phyloP scores from a whole-genome alignment of 2,113 vertebrate genomes.

The Silurus glanis region DNA sequence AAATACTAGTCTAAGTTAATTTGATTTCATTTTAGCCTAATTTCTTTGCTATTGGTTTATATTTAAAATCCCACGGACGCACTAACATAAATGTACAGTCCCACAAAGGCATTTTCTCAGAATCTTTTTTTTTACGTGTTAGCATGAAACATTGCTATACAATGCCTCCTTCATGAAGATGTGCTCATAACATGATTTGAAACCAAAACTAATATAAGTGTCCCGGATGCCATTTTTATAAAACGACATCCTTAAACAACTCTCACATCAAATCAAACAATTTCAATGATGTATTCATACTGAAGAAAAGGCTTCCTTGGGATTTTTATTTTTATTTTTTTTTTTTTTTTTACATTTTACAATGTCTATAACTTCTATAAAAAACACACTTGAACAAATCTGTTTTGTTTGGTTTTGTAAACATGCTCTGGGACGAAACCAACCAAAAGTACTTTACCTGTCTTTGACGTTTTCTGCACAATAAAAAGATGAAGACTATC shows the following conservation, averaged over 20 bases:
- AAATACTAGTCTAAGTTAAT: neutral
- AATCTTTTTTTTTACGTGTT: neutral
- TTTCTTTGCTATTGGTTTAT: neutral
- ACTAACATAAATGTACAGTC: neutral
- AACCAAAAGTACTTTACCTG: conserved; percentile 63
- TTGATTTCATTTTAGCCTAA: too few relatives aligned
- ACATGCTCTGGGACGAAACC: neutral
- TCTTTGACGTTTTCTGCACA: conserved; percentile 75
- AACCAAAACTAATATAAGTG: neutral
- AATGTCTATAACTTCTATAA: too few relatives aligned
- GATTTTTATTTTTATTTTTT: too few relatives aligned
- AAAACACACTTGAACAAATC: neutral
- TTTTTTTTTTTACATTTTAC: too few relatives aligned
- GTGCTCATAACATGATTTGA: neutral
- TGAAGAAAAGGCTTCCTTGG: neutral
- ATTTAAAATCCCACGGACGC: neutral
- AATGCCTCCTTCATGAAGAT: neutral
- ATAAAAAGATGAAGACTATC: conserved; percentile 69
- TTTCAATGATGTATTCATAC: neutral
- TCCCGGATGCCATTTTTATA: neutral
- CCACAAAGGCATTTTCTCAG: neutral
- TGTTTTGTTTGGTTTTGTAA: neutral
- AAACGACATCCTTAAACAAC: neutral
- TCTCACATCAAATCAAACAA: neutral
- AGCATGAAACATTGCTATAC: neutral